phyloP scores from a whole-genome alignment of 2,888 invertebrate species.

The Drepana falcataria region DNA sequence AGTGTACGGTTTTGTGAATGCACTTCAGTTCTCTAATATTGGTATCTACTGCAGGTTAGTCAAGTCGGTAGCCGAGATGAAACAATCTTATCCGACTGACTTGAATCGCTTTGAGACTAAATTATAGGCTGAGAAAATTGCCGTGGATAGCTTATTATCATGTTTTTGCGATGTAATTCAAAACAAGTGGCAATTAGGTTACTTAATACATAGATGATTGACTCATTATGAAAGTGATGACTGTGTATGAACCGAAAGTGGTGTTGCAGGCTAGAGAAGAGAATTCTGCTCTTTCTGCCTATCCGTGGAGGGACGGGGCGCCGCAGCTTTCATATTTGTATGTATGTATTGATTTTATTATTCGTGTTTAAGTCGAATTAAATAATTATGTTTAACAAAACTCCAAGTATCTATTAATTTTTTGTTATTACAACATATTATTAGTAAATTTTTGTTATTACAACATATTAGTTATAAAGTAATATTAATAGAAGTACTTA shows the following conservation, averaged over 20 bases:
- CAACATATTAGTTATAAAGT: too few relatives aligned
- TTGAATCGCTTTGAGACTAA: slow-evolving; percentile 25
- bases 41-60: slow-evolving; percentile 31
- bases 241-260: too few relatives aligned
- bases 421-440: too few relatives aligned
- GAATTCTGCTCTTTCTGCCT: too few relatives aligned
- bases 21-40: slow-evolving; percentile 44
- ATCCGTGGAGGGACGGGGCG: too few relatives aligned
- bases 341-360: too few relatives aligned
- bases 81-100: slow-evolving; percentile 26
- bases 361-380: too few relatives aligned
- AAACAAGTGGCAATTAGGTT: slow-evolving; percentile 25
- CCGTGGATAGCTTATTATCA: slow-evolving; percentile 34
- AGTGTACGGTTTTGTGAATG: slow-evolving; percentile 32
- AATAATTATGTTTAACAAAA: too few relatives aligned
- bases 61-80: slow-evolving; percentile 29
- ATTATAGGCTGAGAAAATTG: slow-evolving; percentile 30
- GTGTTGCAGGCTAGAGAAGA: too few relatives aligned
- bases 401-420: too few relatives aligned
- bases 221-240: slow-evolving; percentile 3
- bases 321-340: too few relatives aligned
- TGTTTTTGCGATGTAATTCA: slow-evolving; percentile 25
- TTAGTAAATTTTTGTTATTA: too few relatives aligned
- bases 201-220: slow-evolving; percentile 16
- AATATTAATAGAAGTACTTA: background rate